Conservation (phyloP, 2,888 invertebrate genomes). For the Lomographa bimaculata region DNA sequence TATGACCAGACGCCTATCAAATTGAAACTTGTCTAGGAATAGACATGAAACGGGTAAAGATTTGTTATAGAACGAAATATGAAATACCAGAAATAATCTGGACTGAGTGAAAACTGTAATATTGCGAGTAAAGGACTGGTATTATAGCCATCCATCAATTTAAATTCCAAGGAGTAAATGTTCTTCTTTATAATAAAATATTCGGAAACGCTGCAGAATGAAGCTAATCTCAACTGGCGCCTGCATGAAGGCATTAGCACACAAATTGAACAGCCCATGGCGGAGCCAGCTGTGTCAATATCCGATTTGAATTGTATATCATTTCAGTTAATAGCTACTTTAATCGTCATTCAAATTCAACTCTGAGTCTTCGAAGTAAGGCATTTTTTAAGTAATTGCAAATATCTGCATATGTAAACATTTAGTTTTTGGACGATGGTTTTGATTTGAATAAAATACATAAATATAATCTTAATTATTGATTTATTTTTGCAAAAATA, state of each 20-base stretch:
- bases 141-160: too few relatives aligned
- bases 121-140: too few relatives aligned
- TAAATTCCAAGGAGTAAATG: slow-evolving; percentile 6
- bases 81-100: too few relatives aligned
- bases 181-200: slow-evolving; percentile 1
- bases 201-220: slow-evolving; percentile 27
- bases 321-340: slow-evolving; percentile 19
- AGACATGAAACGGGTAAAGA: too few relatives aligned
- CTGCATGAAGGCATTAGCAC: slow-evolving; percentile 39
- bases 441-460: too few relatives aligned
- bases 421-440: too few relatives aligned
- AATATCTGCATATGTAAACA: slow-evolving; percentile 11
- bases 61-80: too few relatives aligned
- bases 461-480: too few relatives aligned
- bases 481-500: too few relatives aligned
- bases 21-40: too few relatives aligned
- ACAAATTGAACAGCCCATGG: slow-evolving; percentile 42
- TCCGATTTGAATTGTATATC: slow-evolving; percentile 33
- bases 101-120: too few relatives aligned
- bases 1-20: too few relatives aligned
- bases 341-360: slow-evolving; percentile 4
- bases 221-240: slow-evolving; percentile 28
- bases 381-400: not conserved
- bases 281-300: slow-evolving; percentile 45
- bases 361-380: slow-evolving; percentile 6